Percentiles rank a stretch among this genome's conserved stretches.
Evolutionary conservation across 1,140 invertebrate species (phyloP).

Genomic region (Lethrus apterus): DNA sequence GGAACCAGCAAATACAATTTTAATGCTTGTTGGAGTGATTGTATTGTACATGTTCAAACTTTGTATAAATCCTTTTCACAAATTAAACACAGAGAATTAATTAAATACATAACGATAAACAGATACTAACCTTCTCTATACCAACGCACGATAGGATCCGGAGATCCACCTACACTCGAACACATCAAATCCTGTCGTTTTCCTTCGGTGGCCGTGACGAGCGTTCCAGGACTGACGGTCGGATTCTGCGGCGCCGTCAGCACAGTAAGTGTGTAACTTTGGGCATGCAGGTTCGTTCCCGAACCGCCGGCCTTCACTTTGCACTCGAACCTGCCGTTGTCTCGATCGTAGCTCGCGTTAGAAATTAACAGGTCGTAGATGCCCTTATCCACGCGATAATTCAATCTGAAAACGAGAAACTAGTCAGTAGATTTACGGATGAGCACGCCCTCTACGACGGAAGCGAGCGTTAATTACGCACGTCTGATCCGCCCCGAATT

Average conservation of each 20-base stretch:
- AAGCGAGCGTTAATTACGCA: too few relatives aligned
- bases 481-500: too few relatives aligned
- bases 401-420: slow-evolving; percentile 52
- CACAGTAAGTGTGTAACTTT: slow-evolving; percentile 77
- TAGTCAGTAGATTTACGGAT: too few relatives aligned
- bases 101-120: slow-evolving; percentile 16
- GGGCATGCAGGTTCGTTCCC: slow-evolving; percentile 73
- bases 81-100: neutral
- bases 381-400: slow-evolving; percentile 68
- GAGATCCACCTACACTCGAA: slow-evolving; percentile 78
- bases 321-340: slow-evolving; percentile 89
- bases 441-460: too few relatives aligned
- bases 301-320: slow-evolving; percentile 76
- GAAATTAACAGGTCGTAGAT: slow-evolving; percentile 81
- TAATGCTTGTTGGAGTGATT: neutral
- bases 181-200: slow-evolving; percentile 70
- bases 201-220: slow-evolving; percentile 70
- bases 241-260: slow-evolving; percentile 76
- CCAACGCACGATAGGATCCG: slow-evolving; percentile 78
- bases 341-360: slow-evolving; percentile 79
- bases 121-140: slow-evolving; percentile 51
- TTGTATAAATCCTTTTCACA: neutral
- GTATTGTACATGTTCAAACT: neutral
- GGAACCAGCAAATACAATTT: neutral
- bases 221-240: slow-evolving; percentile 59